A percentile compares a stretch with the other conserved stretches of the same genome.
Evolutionary conservation across 2,888 invertebrate genomes (phyloP).

Genomic region (Crossocerus cetratus): DNA sequence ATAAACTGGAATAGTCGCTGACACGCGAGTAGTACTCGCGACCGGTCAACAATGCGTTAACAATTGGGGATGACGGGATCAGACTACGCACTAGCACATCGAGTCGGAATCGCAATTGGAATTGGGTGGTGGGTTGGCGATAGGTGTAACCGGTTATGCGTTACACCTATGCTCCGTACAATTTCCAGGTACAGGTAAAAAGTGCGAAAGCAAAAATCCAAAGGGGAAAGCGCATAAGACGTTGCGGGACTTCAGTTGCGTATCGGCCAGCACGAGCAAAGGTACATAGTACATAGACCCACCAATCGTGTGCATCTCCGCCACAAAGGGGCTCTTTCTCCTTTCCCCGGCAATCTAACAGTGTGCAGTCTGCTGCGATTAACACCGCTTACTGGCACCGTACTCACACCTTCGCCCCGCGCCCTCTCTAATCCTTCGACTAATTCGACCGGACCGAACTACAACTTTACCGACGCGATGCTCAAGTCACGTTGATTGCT

Average conservation of each 20-base stretch:
- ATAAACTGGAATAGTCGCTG: too few relatives aligned
- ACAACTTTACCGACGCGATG: too few relatives aligned
- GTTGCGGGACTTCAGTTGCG: constrained; percentile 83
- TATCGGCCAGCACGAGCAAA: constrained; percentile 78
- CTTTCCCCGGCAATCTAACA: constrained; percentile 38
- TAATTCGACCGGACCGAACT: too few relatives aligned
- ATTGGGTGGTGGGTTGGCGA: not conserved
- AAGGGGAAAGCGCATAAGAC: constrained; percentile 80
- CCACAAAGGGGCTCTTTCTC: not conserved
- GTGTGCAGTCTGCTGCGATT: constrained; percentile 47
- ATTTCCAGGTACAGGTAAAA: constrained; percentile 77
- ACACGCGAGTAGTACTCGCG: too few relatives aligned
- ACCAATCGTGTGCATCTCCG: constrained; percentile 19
- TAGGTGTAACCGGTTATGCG: too few relatives aligned
- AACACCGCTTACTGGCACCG: constrained; percentile 44
- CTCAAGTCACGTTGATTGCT: too few relatives aligned
- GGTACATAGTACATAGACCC: constrained; percentile 77
- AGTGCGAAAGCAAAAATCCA: constrained; percentile 77
- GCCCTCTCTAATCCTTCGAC: too few relatives aligned
- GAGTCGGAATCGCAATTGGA: constrained; percentile 8
- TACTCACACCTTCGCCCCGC: too few relatives aligned
- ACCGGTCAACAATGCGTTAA: too few relatives aligned
- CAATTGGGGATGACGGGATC: too few relatives aligned
- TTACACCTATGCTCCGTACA: constrained; percentile 44
- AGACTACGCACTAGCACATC: too few relatives aligned